A percentile compares a stretch with the other conserved stretches of the same genome.
Evolutionary conservation across 2,888 invertebrate species (phyloP).

Genomic region (Epinotia brunnichana): DNA sequence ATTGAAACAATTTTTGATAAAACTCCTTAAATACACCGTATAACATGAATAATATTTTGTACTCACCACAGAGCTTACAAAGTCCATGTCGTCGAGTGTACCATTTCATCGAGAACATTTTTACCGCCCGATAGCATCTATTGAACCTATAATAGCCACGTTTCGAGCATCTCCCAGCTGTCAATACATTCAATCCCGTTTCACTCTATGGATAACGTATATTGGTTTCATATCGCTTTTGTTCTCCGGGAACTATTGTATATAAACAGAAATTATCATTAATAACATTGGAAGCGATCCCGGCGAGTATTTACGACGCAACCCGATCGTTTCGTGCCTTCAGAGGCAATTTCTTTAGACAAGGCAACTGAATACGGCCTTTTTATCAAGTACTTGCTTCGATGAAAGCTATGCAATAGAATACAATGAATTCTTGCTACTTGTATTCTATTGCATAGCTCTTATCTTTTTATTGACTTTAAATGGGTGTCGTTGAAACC

Average conservation of each 20-base stretch:
- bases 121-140: constrained; percentile 46
- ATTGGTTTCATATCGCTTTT: constrained; percentile 55
- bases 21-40: neutral
- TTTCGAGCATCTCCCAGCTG: constrained; percentile 48
- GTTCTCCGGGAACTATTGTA: constrained; percentile 60
- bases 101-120: constrained; percentile 15
- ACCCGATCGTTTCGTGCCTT: constrained; percentile 57
- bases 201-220: constrained; percentile 55
- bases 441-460: too few relatives aligned
- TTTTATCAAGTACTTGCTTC: constrained; percentile 41
- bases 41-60: neutral
- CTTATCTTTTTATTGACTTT: too few relatives aligned
- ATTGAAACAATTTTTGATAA: too few relatives aligned
- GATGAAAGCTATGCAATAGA: neutral
- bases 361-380: constrained; percentile 44
- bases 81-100: neutral
- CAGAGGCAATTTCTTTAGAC: constrained; percentile 66
- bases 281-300: constrained; percentile 66
- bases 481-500: neutral
- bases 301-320: constrained; percentile 63
- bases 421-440: neutral
- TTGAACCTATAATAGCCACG: constrained; percentile 48
- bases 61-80: neutral
- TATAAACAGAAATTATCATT: constrained; percentile 73
- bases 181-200: constrained; percentile 52